Conservation (phyloP, 2,888 invertebrate genomes). For the Hirtodrosophila alboralis region DNA sequence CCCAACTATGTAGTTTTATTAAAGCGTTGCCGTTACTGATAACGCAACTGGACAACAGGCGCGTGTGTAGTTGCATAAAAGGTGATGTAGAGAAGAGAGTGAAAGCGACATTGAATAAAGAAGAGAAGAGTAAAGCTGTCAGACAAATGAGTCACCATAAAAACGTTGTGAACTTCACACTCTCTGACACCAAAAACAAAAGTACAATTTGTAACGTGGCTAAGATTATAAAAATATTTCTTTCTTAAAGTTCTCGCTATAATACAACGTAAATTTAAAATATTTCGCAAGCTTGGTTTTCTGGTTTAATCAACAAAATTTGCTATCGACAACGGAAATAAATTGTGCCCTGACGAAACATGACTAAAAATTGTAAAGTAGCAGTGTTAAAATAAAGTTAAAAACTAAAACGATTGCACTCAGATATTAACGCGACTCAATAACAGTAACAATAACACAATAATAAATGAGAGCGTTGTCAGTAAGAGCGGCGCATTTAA, state of each 20-base stretch:
- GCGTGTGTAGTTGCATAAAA: conserved; percentile 31
- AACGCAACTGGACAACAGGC: conserved; percentile 39
- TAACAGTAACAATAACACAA: no score
- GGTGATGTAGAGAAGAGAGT: conserved; percentile 11
- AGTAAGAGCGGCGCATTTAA: no score
- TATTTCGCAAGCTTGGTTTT: conserved; percentile 21
- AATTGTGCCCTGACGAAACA: no score
- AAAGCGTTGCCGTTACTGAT: conserved; percentile 36
- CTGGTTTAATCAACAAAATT: no score
- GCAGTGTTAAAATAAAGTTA: no score
- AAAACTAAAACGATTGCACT: no score
- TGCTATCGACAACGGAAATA: no score
- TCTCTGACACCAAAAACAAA: conserved; percentile 8
- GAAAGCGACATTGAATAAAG: neutral
- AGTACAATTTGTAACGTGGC: conserved; percentile 50
- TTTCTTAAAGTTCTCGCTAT: neutral
- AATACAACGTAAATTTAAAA: conserved; percentile 14
- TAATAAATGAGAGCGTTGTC: no score
- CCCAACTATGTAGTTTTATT: conserved; percentile 78
- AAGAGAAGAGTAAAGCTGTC: conserved; percentile 21
- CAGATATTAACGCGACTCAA: no score
- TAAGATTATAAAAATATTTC: conserved; percentile 7
- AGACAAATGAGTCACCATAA: conserved; percentile 37
- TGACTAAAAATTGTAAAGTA: no score
- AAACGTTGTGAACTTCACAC: conserved; percentile 20